Evolutionary conservation across 2,797 vertebrate species (phyloP).

Genomic region (Selene dorsalis): DNA sequence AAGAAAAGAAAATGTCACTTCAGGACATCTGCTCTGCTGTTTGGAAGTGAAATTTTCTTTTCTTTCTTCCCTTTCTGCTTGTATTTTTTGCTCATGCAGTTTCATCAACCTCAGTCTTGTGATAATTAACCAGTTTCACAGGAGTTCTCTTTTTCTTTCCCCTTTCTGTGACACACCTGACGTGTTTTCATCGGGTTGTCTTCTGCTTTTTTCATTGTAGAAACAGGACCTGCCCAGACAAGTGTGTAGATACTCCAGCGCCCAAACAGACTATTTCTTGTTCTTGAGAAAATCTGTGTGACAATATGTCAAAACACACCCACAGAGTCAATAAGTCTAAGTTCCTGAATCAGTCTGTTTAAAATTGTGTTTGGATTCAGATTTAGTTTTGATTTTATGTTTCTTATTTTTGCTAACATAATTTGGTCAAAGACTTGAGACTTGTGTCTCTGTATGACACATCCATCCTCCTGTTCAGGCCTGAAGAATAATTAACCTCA

Average conservation of each 20-base stretch:
- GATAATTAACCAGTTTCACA: constrained; percentile 29
- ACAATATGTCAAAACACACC: background rate
- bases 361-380: background rate
- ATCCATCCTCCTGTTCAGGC: background rate
- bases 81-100: background rate
- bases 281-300: background rate
- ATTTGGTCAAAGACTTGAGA: no score
- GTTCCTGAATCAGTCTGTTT: background rate
- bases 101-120: constrained; percentile 30
- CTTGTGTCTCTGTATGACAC: background rate
- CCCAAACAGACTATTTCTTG: background rate
- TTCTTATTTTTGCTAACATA: background rate
- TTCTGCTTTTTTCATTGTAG: background rate
- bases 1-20: background rate
- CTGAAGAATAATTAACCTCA: background rate
- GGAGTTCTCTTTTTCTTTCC: background rate
- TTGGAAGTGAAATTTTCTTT: background rate
- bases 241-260: background rate
- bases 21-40: background rate
- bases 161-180: no score
- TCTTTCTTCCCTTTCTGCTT: constrained; percentile 13
- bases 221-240: constrained; percentile 9
- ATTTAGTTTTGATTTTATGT: background rate
- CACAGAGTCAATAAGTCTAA: background rate
- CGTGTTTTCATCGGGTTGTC: background rate